phyloP scores from a whole-genome alignment of 2,888 invertebrate species.

The Andrena flavipes region DNA sequence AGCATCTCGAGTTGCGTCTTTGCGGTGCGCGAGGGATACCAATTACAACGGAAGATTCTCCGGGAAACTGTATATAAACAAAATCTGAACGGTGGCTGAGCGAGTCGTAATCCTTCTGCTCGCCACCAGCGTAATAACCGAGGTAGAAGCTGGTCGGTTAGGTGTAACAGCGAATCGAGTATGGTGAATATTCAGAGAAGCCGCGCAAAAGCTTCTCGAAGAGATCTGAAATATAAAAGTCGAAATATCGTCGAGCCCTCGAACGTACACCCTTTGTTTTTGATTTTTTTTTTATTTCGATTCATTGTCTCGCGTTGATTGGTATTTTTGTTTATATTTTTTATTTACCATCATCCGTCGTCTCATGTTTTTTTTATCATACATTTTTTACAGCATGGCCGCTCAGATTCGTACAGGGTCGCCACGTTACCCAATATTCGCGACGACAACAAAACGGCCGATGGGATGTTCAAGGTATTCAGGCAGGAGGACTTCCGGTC shows the following conservation, averaged over 20 bases:
- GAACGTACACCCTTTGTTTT: background rate
- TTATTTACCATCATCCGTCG: slow-evolving; percentile 39
- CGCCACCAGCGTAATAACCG: too few species aligned
- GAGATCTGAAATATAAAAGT: background rate
- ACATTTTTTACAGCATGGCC: slow-evolving; percentile 92
- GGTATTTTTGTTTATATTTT: slow-evolving; percentile 56
- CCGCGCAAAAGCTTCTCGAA: too few species aligned
- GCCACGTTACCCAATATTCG: slow-evolving; percentile 96
- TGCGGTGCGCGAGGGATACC: too few species aligned
- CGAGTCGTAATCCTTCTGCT: too few species aligned
- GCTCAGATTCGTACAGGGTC: slow-evolving; percentile 98
- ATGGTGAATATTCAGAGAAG: too few species aligned
- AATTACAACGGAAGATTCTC: too few species aligned
- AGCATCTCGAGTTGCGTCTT: too few species aligned
- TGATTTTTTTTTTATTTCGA: background rate
- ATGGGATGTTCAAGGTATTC: slow-evolving; percentile 95
- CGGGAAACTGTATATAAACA: too few species aligned
- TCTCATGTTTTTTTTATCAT: slow-evolving; percentile 74
- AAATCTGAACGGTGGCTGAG: too few species aligned
- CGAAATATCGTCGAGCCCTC: slow-evolving; percentile 24
- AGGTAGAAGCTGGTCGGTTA: too few species aligned
- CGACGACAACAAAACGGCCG: slow-evolving; percentile 98
- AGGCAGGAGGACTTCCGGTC: slow-evolving; percentile 53
- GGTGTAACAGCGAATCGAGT: too few species aligned
- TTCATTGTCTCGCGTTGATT: slow-evolving; percentile 43